Base-by-base conservation (phyloP, 2,797 vertebrate species). In the Periparus ater region DNA sequence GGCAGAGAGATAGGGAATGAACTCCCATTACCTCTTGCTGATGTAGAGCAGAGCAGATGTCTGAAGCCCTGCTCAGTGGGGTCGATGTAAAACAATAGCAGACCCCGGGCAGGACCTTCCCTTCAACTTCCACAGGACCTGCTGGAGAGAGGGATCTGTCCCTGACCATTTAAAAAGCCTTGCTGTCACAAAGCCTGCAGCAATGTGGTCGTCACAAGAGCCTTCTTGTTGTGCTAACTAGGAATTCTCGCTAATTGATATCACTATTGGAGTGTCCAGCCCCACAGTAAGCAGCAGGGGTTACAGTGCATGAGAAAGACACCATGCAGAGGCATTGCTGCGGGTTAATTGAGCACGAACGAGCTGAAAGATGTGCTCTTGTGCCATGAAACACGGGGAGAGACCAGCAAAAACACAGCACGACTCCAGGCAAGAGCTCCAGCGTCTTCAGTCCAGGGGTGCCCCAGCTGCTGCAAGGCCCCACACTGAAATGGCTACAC, bases 201-300 rank as follows among this genome's bases (percentile, higher is more conserved):
- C 42, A 29, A 30, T 17, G 72, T 72, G 68, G 27, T 21, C 51
- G 19, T 60, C 76, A 50, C 63, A 53, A 53, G 53, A 67, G 36
- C 15, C 51, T 90, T 61, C 67, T 92, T 96, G 61, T 95, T 91
- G 73, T 92, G 91, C 79, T 96, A 88, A 93, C n/a, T 51, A 88
- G 82, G 38, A 71, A 63, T 83, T 85, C 70, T 67, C 67, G 36
- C 68, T 95, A 93, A 86, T 20, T 91, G 82, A 27, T 89, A 88
- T 32, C 65, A 13, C 68, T 54, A 21, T 13, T 11, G 9, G 85
- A 80, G 73, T 21, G 17, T 18, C 1, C 1, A 48, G 78, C 85
- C 65, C 32, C 70, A n/a, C 29, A 29, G 26, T 6, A 48, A 88
- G 82, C 93, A 74, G 85, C 89, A 57, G 72, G 88, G 67, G 57